These are phyloP conservation scores for Pterocles burchelli DNA, from an alignment of 2,113 vertebrate genomes.

Conservation along the genomic window DNA sequence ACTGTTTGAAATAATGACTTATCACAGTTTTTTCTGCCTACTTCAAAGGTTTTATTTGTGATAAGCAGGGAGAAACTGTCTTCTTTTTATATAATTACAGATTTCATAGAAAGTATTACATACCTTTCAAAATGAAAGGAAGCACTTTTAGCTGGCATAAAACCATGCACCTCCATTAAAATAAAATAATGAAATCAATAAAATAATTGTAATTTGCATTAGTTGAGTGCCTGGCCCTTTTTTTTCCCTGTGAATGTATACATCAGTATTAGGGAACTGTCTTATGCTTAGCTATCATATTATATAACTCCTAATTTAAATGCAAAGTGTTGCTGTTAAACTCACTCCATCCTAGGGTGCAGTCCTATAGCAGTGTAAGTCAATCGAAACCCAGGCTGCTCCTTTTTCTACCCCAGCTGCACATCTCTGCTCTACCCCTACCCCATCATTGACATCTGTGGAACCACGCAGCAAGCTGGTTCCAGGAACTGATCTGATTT, in stretches of 20 bases:
- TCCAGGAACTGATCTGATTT: background rate
- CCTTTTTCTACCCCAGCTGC: background rate
- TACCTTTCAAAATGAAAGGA: background rate
- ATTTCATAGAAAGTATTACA: background rate
- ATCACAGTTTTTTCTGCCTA: background rate
- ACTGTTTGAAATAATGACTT: background rate
- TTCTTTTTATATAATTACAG: background rate
- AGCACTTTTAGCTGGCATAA: background rate
- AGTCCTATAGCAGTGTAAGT: background rate
- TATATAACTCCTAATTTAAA: background rate
- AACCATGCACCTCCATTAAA: background rate
- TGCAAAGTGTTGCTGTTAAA: background rate
- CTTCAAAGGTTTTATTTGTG: slow-evolving; percentile 15
- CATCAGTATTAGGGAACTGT: background rate
- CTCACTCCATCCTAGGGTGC: background rate
- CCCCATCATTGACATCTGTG: background rate
- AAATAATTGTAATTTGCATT: background rate
- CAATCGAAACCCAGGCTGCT: background rate
- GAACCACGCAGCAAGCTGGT: background rate
- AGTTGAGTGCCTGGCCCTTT: background rate
- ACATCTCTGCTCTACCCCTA: background rate
- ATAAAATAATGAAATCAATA: background rate
- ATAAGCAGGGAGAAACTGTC: background rate
- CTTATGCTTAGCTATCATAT: background rate
- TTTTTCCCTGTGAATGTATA: background rate